A percentile compares a stretch with the other conserved stretches of the same genome.
phyloP scores from a whole-genome alignment of 2,113 vertebrate genomes.

The Bambusicola thoracicus region DNA sequence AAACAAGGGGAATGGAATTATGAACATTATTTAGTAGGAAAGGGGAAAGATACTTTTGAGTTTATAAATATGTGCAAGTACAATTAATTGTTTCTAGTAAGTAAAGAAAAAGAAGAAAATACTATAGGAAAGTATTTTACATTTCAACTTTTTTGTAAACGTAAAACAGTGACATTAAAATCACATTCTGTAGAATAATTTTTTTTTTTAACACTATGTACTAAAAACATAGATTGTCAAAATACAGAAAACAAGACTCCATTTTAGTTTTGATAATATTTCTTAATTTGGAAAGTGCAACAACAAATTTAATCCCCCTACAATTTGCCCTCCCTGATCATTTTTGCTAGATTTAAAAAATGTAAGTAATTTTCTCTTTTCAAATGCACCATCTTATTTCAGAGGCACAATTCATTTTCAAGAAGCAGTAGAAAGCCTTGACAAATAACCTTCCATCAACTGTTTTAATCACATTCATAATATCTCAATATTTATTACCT shows the following conservation, averaged over 20 bases:
- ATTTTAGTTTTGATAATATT: neutral
- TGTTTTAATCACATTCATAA: slow-evolving; percentile 63
- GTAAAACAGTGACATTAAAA: neutral
- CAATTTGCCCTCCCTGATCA: slow-evolving; percentile 1
- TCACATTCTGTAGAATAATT: neutral
- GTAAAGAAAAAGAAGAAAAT: no score
- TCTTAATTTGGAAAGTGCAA: neutral
- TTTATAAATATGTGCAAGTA: no score
- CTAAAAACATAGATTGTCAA: neutral
- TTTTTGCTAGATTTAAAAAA: neutral
- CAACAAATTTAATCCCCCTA: neutral
- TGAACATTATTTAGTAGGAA: no score
- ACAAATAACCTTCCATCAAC: slow-evolving; percentile 64
- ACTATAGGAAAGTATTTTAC: neutral
- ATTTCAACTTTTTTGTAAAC: neutral
- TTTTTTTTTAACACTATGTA: neutral
- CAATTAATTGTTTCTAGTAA: no score
- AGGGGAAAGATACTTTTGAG: no score
- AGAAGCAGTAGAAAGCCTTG: slow-evolving; percentile 35
- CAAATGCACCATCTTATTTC: slow-evolving; percentile 35
- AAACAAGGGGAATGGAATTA: neutral
- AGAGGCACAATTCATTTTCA: slow-evolving; percentile 37
- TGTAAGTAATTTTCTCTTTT: slow-evolving; percentile 30
- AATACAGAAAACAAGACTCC: neutral
- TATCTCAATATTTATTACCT: slow-evolving; percentile 73